Conservation (phyloP, 92 coral and sea anemone species). For the Diadumene lineata region DNA sequence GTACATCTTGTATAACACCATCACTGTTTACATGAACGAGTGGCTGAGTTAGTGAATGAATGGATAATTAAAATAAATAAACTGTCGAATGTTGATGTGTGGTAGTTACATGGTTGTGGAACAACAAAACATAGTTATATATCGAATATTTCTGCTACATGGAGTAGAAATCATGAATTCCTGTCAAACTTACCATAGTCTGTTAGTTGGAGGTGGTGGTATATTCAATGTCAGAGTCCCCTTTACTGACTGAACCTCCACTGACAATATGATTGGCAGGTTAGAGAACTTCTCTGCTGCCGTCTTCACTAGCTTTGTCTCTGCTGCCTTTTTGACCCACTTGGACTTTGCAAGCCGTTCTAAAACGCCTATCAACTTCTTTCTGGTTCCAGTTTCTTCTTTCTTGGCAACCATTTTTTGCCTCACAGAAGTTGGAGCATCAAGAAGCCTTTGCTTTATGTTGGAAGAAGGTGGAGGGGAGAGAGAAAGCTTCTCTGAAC, state of each 20-base stretch:
- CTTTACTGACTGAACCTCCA: slow-evolving; percentile 82
- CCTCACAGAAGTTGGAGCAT: slow-evolving; percentile 34
- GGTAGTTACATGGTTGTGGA: no score
- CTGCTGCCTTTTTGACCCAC: slow-evolving; percentile 99
- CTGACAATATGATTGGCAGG: slow-evolving; percentile 85
- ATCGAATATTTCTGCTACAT: no score
- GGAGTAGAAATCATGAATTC: no score
- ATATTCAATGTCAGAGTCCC: slow-evolving; percentile 92
- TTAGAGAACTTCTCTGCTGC: slow-evolving; percentile 98
- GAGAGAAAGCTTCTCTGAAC: slow-evolving; percentile 31
- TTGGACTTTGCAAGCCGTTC: slow-evolving; percentile 96
- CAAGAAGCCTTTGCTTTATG: slow-evolving; percentile 15
- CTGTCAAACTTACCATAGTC: slow-evolving; percentile 85
- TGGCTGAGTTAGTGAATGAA: no score
- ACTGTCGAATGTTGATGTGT: no score
- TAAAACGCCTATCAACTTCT: slow-evolving; percentile 80
- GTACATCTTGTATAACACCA: no score
- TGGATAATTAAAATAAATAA: no score
- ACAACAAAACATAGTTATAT: no score
- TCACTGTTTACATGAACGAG: no score
- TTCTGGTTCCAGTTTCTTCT: slow-evolving; percentile 58
- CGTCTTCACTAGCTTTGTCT: slow-evolving; percentile 89
- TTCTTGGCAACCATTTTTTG: slow-evolving; percentile 14
- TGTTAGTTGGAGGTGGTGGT: slow-evolving; percentile 99
- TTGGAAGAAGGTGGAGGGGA: slow-evolving; percentile 30